A percentile compares a stretch with the other conserved stretches of the same genome.
Evolutionary conservation across 1,140 invertebrate genomes (phyloP).

Genomic region (Onthophagus taurus): DNA sequence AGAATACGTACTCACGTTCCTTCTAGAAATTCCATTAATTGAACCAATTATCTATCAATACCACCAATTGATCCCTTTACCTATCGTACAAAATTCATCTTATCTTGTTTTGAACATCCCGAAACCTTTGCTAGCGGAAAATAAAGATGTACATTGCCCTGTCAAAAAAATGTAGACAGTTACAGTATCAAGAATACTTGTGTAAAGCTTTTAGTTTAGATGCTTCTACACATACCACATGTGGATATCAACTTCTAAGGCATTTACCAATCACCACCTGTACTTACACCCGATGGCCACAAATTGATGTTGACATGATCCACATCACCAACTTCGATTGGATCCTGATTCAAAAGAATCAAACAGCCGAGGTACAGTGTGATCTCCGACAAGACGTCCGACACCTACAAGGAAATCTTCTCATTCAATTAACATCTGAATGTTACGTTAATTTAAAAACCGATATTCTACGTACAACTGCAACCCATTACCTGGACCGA

Average conservation of each 20-base stretch:
- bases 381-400: not conserved
- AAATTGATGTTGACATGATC: too few relatives aligned
- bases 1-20: not conserved
- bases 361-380: not conserved
- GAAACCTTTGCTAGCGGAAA: not conserved
- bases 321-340: not conserved
- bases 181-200: too few relatives aligned
- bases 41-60: not conserved
- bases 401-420: not conserved
- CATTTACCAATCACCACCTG: not conserved
- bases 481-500: not conserved
- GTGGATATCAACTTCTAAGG: not conserved
- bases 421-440: not conserved
- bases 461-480: not conserved
- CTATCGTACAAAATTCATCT: not conserved
- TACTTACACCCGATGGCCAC: too few relatives aligned
- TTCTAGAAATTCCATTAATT: not conserved
- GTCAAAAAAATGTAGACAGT: not conserved
- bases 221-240: not conserved
- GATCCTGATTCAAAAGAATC: not conserved
- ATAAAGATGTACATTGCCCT: conserved; percentile 1
- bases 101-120: not conserved
- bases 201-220: not conserved
- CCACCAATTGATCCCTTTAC: not conserved
- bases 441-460: not conserved